These are phyloP conservation scores for Ctenicera cuprea DNA, from an alignment of 2,888 invertebrate species.

Conservation along the genomic window DNA sequence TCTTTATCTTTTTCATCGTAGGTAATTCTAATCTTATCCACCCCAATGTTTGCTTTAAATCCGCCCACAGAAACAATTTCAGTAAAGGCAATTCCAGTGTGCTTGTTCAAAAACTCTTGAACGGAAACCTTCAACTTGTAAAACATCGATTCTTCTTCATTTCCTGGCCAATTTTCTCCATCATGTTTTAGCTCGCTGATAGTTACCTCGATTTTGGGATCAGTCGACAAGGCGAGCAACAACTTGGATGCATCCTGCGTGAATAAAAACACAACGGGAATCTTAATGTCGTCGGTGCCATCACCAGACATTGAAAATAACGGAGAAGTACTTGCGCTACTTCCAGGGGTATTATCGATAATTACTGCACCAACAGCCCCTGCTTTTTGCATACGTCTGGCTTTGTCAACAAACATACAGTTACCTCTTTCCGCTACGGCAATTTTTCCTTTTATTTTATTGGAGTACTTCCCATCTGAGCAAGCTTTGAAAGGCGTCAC, in stretches of 20 bases:
- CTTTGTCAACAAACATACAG: constrained; percentile 98
- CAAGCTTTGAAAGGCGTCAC: constrained; percentile 85
- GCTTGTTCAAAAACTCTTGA: constrained; percentile 71
- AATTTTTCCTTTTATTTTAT: constrained; percentile 81
- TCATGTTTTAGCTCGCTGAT: constrained; percentile 73
- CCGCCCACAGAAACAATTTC: constrained; percentile 66
- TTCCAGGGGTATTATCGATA: constrained; percentile 86
- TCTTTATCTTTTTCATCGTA: constrained; percentile 61
- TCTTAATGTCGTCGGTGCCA: constrained; percentile 88
- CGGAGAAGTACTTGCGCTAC: constrained; percentile 84
- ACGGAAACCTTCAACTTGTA: constrained; percentile 71
- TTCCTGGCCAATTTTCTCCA: constrained; percentile 71
- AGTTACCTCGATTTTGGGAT: constrained; percentile 76
- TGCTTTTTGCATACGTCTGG: constrained; percentile 85
- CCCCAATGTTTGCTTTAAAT: constrained; percentile 67
- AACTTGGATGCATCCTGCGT: constrained; percentile 84
- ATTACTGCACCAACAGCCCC: constrained; percentile 92
- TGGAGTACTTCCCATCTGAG: constrained; percentile 76
- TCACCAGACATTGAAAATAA: constrained; percentile 99
- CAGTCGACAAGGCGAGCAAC: constrained; percentile 75
- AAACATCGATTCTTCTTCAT: constrained; percentile 72
- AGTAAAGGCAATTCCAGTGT: constrained; percentile 69
- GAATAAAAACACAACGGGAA: constrained; percentile 95
- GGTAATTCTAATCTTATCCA: constrained; percentile 67
- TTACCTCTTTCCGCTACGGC: constrained; percentile 92